Percentiles rank a stretch among this genome's conserved stretches.
Conservation (phyloP, 2,113 vertebrate genomes). For the Dipodomys merriami region DNA sequence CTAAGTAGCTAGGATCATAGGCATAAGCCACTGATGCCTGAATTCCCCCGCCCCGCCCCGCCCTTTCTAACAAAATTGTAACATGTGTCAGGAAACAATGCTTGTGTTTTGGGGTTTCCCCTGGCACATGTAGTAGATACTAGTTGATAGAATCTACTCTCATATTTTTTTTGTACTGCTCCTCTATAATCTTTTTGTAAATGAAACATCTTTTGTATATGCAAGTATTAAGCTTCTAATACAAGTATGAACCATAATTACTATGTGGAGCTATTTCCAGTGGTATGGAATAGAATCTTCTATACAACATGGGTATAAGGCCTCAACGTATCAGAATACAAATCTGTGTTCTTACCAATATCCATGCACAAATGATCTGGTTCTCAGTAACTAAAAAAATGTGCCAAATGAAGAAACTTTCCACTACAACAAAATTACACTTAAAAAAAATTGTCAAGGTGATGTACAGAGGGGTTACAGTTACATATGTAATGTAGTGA, state of each 20-base stretch:
- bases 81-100: background rate
- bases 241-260: background rate
- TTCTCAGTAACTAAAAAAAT: background rate
- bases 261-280: background rate
- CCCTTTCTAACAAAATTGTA: background rate
- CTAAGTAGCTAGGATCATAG: no score
- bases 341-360: background rate
- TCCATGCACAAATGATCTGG: background rate
- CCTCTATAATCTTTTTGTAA: background rate
- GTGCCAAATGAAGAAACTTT: background rate
- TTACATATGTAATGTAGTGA: no score
- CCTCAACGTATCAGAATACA: background rate
- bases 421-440: background rate
- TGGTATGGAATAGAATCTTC: background rate
- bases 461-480: no score
- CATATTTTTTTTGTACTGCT: background rate
- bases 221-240: conserved; percentile 25
- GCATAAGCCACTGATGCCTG: no score
- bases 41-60: no score
- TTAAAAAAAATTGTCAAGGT: no score
- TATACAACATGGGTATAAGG: background rate
- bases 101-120: background rate
- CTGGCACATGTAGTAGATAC: background rate
- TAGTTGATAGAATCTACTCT: background rate
- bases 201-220: background rate